Percentiles rank a stretch among this genome's conserved stretches.
Conservation (phyloP, 2,888 invertebrate species). For the Tolmerus cingulatus region DNA sequence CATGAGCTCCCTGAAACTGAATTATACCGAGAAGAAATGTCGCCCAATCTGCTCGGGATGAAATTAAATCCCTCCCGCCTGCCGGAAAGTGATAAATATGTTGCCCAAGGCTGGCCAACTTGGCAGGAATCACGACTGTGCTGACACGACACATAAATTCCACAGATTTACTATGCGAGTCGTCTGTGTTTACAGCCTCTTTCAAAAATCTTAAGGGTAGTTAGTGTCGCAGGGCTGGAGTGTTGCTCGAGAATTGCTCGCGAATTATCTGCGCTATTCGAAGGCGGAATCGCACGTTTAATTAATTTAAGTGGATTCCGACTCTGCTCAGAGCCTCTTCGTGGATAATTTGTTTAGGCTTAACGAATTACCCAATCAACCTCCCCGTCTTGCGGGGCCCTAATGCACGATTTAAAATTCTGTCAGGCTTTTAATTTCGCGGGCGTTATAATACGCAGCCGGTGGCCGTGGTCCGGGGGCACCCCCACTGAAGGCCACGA, state of each 20-base stretch:
- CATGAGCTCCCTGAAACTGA: conserved; percentile 16
- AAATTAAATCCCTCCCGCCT: neutral
- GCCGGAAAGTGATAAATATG: conserved; percentile 1
- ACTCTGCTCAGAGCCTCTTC: neutral
- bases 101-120: neutral
- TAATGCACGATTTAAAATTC: conserved; percentile 7
- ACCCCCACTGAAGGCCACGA: neutral
- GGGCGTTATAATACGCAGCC: neutral
- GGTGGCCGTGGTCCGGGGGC: neutral
- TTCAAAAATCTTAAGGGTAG: neutral
- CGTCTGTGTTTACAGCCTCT: neutral
- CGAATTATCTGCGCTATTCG: neutral
- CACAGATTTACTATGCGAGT: neutral
- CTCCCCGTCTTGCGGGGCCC: neutral
- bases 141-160: conserved; percentile 15
- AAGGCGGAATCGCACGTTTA: neutral
- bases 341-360: neutral
- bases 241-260: neutral
- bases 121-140: neutral
- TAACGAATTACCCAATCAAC: conserved; percentile 15
- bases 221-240: neutral
- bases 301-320: conserved; percentile 7
- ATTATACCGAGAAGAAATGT: conserved; percentile 5
- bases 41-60: neutral
- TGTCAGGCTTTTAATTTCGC: conserved; percentile 24